Base-by-base conservation (phyloP, 1,140 invertebrate species). In the Galleria mellonella region DNA sequence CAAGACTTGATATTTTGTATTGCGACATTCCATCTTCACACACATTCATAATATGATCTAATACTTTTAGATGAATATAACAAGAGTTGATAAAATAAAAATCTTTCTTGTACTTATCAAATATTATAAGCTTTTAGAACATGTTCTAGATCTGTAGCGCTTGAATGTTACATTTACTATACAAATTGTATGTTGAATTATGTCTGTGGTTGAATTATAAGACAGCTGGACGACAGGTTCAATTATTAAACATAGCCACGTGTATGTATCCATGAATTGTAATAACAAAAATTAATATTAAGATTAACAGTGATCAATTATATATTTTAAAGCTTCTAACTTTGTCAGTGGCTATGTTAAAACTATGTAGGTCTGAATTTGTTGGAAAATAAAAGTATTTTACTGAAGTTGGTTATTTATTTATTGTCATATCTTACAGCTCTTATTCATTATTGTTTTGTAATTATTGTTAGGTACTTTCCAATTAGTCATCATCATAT, bases 101-200 rank as follows among this genome's bases (percentile, higher is more conserved):
- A 7, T 13, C 31, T 31, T 32, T 44, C 17, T 27, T 37, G 6
- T 37, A n/a, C n/a, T n/a, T n/a, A 37, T 17, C n/a, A 9, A 30
- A 40, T n/a, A 6, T 23, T 23, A 37, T 32, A 39, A 28, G 33
- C 29, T 23, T 38, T 37, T 23, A 47, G 44, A 37, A 31, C 35
- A 15, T 46, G 28, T 29, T 11, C 4, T 46, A 46, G 36, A 46
- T 31, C 7, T 33, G 55, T 64, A 62, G 52, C 51, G 46, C 39
- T 54, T 54, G 52, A 40, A 47, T 62, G 43, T 55, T 61, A 58
- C 54, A 51, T 13, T 37, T 11, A 17, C n/a, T n/a, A n/a, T n/a
- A n/a, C 35, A 17, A 3, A 15, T 37, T 37, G 17, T 37, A 13
- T 23, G 35, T 15, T 37, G 14, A 37, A 37, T 17, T 23, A 23